phyloP scores from a whole-genome alignment of 2,888 invertebrate species.

The Gymnoscelis rufifasciata region DNA sequence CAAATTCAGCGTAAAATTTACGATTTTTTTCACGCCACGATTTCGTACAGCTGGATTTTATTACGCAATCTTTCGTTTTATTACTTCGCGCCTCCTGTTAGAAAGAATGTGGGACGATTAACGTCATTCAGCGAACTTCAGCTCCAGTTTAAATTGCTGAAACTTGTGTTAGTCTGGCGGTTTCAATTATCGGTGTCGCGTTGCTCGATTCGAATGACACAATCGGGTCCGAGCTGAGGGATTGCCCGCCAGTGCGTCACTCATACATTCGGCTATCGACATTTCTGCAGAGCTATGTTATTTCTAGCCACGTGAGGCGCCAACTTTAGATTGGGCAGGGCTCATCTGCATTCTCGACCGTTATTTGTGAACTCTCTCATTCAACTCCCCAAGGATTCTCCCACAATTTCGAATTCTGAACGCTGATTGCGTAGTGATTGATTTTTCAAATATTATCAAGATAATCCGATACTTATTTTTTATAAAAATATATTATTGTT shows the following conservation, averaged over 20 bases:
- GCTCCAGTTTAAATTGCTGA: constrained; percentile 13
- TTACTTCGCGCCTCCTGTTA: constrained; percentile 44
- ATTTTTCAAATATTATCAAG: not conserved
- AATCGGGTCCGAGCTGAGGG: constrained; percentile 24
- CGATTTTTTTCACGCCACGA: constrained; percentile 49
- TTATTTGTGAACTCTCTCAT: constrained; percentile 63
- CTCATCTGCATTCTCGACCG: constrained; percentile 64
- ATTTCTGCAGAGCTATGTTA: constrained; percentile 61
- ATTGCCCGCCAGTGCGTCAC: constrained; percentile 51
- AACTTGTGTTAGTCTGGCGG: constrained; percentile 9
- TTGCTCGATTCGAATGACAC: constrained; percentile 13
- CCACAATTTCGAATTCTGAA: constrained; percentile 10
- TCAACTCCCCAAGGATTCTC: constrained; percentile 42
- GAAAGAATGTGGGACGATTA: constrained; percentile 41
- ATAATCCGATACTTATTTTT: constrained; percentile 34
- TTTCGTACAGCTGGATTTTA: constrained; percentile 59
- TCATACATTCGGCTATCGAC: constrained; percentile 59
- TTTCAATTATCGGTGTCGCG: constrained; percentile 10
- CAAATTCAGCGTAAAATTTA: constrained; percentile 47
- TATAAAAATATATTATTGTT: constrained; percentile 40
- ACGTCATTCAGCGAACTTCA: constrained; percentile 26
- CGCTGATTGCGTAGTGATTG: not conserved
- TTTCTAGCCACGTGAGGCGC: constrained; percentile 64
- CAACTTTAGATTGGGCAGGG: constrained; percentile 68
- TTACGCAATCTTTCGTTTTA: constrained; percentile 56